Percentiles rank a stretch among this genome's conserved stretches.
Conservation (phyloP, 2,888 invertebrate species). For the Margaritifera margaritifera region DNA sequence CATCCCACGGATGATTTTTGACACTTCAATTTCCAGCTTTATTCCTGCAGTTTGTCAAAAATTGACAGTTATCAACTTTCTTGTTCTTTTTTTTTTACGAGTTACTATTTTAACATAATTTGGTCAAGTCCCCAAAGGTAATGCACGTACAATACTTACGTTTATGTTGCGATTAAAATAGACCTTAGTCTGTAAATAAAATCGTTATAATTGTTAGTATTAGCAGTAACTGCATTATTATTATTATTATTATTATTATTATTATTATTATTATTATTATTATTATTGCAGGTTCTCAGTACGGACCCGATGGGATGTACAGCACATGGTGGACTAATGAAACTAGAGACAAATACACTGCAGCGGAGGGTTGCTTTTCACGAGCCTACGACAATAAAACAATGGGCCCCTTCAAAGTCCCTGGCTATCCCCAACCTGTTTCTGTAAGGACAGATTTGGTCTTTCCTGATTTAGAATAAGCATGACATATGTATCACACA, state of each 20-base stretch:
- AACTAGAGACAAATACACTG: constrained; percentile 41
- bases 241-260: constrained; percentile 4
- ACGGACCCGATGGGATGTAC: constrained; percentile 46
- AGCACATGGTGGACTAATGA: constrained; percentile 61
- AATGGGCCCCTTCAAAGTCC: constrained; percentile 52
- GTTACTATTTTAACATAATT: no score
- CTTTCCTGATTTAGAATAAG: neutral
- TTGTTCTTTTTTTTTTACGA: no score
- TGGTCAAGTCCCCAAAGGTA: no score
- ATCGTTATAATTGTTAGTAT: no score
- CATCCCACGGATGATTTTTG: no score
- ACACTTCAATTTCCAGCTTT: no score
- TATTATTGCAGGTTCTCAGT: constrained; percentile 43
- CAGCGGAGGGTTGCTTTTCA: constrained; percentile 51
- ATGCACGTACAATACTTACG: no score
- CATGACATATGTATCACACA: neutral
- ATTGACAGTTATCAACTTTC: no score
- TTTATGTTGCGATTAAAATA: no score
- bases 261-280: neutral
- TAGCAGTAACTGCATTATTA: no score
- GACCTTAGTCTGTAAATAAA: no score
- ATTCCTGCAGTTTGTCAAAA: no score
- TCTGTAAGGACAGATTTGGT: constrained; percentile 20
- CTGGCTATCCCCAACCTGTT: constrained; percentile 27
- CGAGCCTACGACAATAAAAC: constrained; percentile 47